phyloP scores from a whole-genome alignment of 2,113 vertebrate species.

The Podocnemis expansa region DNA sequence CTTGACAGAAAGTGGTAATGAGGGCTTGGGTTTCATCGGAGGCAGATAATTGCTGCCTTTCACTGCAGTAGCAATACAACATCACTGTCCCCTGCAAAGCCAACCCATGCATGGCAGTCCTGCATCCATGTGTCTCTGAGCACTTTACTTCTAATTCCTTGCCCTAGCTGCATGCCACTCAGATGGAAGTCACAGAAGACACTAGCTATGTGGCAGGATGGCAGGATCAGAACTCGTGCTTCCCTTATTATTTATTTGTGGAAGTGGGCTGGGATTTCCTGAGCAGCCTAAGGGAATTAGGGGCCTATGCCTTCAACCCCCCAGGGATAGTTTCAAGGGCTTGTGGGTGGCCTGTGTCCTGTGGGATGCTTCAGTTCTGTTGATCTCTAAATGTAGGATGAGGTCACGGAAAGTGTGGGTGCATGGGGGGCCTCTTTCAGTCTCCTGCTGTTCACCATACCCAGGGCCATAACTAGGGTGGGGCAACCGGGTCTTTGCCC shows the following conservation, averaged over 20 bases:
- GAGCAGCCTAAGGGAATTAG: not conserved
- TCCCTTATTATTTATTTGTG: not conserved
- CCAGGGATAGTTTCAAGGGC: not conserved
- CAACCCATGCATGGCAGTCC: not conserved
- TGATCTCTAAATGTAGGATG: not conserved
- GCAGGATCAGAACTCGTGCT: not conserved
- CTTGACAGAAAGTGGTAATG: too few relatives aligned
- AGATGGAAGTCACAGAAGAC: not conserved
- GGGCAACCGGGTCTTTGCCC: too few relatives aligned
- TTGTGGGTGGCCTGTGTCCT: too few relatives aligned
- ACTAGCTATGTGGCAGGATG: not conserved
- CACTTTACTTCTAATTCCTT: too few relatives aligned
- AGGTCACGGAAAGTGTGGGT: not conserved
- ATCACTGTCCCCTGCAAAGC: not conserved
- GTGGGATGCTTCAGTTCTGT: not conserved
- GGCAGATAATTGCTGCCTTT: too few relatives aligned
- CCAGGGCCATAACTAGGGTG: too few relatives aligned
- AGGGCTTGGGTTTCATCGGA: too few relatives aligned
- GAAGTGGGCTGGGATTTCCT: not conserved
- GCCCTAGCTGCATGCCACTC: not conserved
- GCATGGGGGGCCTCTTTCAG: accelerated
- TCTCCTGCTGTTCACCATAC: too few relatives aligned
- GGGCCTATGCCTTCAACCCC: not conserved
- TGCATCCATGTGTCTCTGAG: not conserved
- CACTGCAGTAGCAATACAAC: too few relatives aligned